Conservation (phyloP, 2,888 invertebrate genomes). For the Drosophila buzzatii region DNA sequence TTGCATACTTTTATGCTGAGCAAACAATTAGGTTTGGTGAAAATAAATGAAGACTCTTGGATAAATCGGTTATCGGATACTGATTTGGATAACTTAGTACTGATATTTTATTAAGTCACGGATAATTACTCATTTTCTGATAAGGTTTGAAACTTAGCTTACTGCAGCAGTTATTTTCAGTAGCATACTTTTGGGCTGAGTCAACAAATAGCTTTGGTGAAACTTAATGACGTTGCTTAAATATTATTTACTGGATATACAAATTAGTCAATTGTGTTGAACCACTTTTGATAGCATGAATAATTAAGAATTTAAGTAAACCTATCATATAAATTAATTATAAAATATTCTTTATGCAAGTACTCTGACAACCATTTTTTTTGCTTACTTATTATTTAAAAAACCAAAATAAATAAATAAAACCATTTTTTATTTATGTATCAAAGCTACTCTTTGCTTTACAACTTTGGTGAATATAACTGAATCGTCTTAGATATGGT, state of each 20-base stretch:
- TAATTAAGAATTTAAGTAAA: background rate
- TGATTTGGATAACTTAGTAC: background rate
- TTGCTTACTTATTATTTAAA: no score
- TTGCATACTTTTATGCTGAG: slow-evolving; percentile 36
- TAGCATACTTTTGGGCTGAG: background rate
- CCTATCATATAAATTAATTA: no score
- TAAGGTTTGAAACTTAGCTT: background rate
- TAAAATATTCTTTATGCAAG: background rate
- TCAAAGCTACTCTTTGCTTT: background rate
- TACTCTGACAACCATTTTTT: no score
- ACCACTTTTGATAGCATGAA: no score
- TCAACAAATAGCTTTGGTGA: background rate
- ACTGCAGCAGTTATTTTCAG: background rate
- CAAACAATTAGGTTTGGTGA: slow-evolving; percentile 10
- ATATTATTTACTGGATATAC: no score
- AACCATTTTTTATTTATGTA: no score
- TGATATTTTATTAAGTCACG: background rate
- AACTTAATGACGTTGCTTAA: background rate
- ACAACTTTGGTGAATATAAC: background rate
- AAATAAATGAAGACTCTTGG: background rate
- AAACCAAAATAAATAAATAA: no score
- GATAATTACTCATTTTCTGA: background rate
- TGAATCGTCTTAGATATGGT: no score
- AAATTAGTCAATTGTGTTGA: background rate
- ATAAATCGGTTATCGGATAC: background rate